Evolutionary conservation across 2,113 vertebrate genomes (phyloP), one percentile per base, ranked within the genome.

Genomic region (Cyrtonyx montezumae): DNA sequence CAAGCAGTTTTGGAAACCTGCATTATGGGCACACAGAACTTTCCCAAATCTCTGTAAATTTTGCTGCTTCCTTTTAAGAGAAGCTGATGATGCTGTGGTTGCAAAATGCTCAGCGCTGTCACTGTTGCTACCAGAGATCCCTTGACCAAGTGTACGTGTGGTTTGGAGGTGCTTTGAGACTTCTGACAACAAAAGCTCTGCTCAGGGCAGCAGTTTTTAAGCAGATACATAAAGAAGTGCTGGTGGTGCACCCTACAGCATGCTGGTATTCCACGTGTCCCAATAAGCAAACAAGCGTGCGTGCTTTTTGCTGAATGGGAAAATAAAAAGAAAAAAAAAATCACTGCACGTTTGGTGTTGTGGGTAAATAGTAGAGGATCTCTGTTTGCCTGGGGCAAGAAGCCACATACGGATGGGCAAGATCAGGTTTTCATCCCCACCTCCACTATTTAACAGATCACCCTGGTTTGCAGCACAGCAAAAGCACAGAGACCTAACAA

Each of bases 151-250:
- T 20, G 11, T 32, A 26, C 61, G 30, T 14, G 53, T 62, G 79
- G 22, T 68, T 68, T 93, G 30, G 36, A 56, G 78, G 19, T 40
- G 58, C 86, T 87, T 85, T 67, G 81, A 89, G 48, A 36, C 11
- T 79, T 28, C 34, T 9, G 28, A 42, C 53, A 91, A n/a, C 56
- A 76, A 91, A 95, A 79, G 7, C 78, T 65, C 22, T 46, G 28
- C n/a, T 58, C 45, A 67, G 40, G 89, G 32, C 45, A 74, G 32
- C 46, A 69, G 42, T 87, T 90, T 95, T 85, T 74, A 93, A 74
- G 75, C n/a, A 84, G 21, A 25, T 53, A 66, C 67, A 87, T 36
- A 3, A 75, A 80, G 25, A 71, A 66, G 58, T 12, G 2, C n/a
- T 66, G 63, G 61, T 59, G 70, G 28, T 8, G 18, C 13, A 28